A percentile compares a stretch with the other conserved stretches of the same genome.
Conservation (phyloP, 1,140 invertebrate species). For the Drosophila malerkotliana region DNA sequence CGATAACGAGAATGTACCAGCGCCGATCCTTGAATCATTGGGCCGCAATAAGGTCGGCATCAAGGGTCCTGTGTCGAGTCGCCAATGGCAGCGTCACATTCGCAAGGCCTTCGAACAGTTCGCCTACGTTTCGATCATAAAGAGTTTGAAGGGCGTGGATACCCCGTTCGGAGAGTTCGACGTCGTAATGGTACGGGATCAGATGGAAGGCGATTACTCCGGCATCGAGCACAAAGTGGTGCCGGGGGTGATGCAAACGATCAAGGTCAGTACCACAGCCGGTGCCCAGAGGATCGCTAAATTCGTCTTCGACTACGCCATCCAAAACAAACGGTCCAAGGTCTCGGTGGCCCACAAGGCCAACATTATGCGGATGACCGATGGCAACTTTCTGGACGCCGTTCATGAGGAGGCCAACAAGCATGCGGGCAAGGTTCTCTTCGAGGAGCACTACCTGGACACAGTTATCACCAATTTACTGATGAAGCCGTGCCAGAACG, state of each 20-base stretch:
- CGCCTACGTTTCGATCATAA: conserved; percentile 49
- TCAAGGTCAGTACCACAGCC: conserved; percentile 57
- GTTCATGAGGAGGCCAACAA: conserved; percentile 40
- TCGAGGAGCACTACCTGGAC: conserved; percentile 69
- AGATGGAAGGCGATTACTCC: conserved; percentile 66
- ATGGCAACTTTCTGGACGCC: conserved; percentile 54
- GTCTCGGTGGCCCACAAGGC: conserved; percentile 70
- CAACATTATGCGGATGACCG: conserved; percentile 64
- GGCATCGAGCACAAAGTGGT: conserved; percentile 66
- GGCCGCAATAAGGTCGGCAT: conserved; percentile 46
- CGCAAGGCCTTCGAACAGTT: conserved; percentile 50
- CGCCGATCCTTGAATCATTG: conserved; percentile 33
- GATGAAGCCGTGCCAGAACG: conserved; percentile 28
- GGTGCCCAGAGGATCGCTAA: conserved; percentile 44
- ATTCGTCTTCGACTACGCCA: conserved; percentile 52
- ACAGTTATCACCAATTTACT: conserved; percentile 40
- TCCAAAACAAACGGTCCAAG: conserved; percentile 32
- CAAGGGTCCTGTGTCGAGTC: conserved; percentile 43
- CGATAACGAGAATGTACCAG: conserved; percentile 6
- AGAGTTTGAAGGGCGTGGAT: conserved; percentile 36
- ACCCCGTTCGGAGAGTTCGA: conserved; percentile 43
- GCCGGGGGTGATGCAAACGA: conserved; percentile 62
- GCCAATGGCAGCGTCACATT: conserved; percentile 24
- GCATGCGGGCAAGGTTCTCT: neutral
- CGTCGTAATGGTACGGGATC: conserved; percentile 57